Evolutionary conservation across 2,888 invertebrate species (phyloP), one percentile per base, ranked within the genome.

Genomic region (Chaetogeoica ovagalla): DNA sequence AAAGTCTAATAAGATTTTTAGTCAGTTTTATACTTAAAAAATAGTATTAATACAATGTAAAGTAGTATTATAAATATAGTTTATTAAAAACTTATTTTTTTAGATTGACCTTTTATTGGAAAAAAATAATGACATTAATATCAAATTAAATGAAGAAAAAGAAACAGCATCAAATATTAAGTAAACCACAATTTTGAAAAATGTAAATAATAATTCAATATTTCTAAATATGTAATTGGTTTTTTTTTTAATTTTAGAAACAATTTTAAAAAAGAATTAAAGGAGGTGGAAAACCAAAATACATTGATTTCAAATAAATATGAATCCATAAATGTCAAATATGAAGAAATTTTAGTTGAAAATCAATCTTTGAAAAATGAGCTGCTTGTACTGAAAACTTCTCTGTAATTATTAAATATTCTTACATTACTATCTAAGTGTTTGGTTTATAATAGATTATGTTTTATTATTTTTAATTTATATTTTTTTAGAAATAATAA

Each of bases 71-170:
- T 48, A 62, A 23, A 43, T 73, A 62, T 19, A 59, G 11, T 23
- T 15, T 0, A 55, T 37, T 30, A 39, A 30, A 30, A 48, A 43
- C 11, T 17, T 57, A 37, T 74, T 57, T 66, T 75, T 66, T 66
- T 8, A 75, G 75, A 75, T 43, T 30, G 8, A 43, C 59, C 7
- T 43, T 0, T 43, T 59, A 15, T 15, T 30, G 0, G n/a, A 43
- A 66, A 57, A 66, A 23, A 0, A 43, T 7, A 75, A 75, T 66
- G 39, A 63, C 39, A 17, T 55, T 2, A 39, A 39, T 21, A 11
- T 63, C 6, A 43, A 66, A 23, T 59, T 75, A 30, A 66, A 75
- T 30, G 57, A 66, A 75, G 30, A 68, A 68, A 68, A 66, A 75
- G 23, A 75, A 75, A 43, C 30, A 13, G 0, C 43, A n/a, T 57